Evolutionary conservation across 2,888 invertebrate species (phyloP), one percentile per base, ranked within the genome.

Genomic region (Coelinius sp.): DNA sequence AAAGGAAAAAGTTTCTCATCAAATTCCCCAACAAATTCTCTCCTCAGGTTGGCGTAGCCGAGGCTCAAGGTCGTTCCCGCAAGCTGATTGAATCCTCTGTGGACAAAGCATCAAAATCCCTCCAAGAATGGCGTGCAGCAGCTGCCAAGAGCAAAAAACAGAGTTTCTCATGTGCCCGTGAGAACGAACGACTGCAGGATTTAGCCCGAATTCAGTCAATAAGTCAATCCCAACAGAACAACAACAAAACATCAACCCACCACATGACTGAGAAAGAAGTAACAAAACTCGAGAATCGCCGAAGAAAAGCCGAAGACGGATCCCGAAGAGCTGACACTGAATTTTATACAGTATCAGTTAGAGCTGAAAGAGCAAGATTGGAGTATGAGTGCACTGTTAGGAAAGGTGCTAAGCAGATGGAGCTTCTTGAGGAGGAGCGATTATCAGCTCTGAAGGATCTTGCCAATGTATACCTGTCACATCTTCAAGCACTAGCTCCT

Each of bases 341-440:
- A 84, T 98, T 97, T 88, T 97, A 97, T 84, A 95, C 95, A 76
- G 92, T 95, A 65, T 97, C 97, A 84, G 94, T 97, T 76, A 92
- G 96, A 80, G 95, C 97, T 31, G 98, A 98, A 89, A 90, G 96
- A 80, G 93, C 96, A 20, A 93, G 95, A 88, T 89, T 97, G 85
- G 97, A 97, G 89, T 96, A 96, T 94, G 97, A 98, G 89, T 93
- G 95, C 77, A 93, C 96, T 7, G 95, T 97, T 10, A 90, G 94
- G 74, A 94, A 95, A 84, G 97, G 97, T 17, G 94, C 95, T 25
- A 93, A 93, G 24, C 94, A 95, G 85, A 92, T 98, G 88, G 96
- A 97, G 87, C 92, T 93, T 66, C 89, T 97, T 69, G 97, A 98
- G 86, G 96, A 97, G 85, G 97, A 97, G 88, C 91, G 97, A 80